These are phyloP conservation scores for Tetheella fluctuosa DNA, from an alignment of 2,888 invertebrate species.

Conservation along the genomic window DNA sequence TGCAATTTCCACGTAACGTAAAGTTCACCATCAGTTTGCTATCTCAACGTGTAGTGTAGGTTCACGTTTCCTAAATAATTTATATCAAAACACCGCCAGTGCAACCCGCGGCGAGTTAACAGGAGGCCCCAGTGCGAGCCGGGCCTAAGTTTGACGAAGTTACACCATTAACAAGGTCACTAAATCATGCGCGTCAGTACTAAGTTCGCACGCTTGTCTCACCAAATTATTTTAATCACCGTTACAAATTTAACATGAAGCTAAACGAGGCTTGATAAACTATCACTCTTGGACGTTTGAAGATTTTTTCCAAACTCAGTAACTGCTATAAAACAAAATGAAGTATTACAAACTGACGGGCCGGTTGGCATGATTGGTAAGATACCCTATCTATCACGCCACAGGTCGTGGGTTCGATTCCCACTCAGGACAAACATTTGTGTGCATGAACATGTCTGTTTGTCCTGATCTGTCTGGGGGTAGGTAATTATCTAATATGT, in stretches of 20 bases:
- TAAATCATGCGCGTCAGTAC: slow-evolving; percentile 73
- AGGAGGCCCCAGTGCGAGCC: slow-evolving; percentile 48
- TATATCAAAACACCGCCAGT: slow-evolving; percentile 39
- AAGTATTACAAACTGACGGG: too few relatives aligned
- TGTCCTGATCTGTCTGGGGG: too few relatives aligned
- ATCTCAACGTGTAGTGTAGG: slow-evolving; percentile 7
- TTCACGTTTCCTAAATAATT: slow-evolving; percentile 39
- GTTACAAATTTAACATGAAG: slow-evolving; percentile 47
- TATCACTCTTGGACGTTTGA: not conserved
- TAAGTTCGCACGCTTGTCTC: slow-evolving; percentile 60
- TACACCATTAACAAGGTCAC: slow-evolving; percentile 73
- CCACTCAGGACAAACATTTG: too few relatives aligned
- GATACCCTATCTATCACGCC: too few relatives aligned
- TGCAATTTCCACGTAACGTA: slow-evolving; percentile 7
- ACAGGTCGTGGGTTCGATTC: too few relatives aligned
- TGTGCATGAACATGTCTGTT: too few relatives aligned
- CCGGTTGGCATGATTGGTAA: too few relatives aligned
- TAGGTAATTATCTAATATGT: too few relatives aligned
- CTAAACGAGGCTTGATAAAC: slow-evolving; percentile 26
- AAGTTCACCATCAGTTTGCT: slow-evolving; percentile 5
- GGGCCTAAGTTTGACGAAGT: slow-evolving; percentile 69
- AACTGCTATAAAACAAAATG: too few relatives aligned
- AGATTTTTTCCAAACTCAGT: too few relatives aligned
- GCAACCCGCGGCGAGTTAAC: slow-evolving; percentile 42
- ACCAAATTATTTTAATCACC: slow-evolving; percentile 71